A percentile compares a stretch with the other conserved stretches of the same genome.
Conservation (phyloP, 2,113 vertebrate species). For the Phycodurus eques region DNA sequence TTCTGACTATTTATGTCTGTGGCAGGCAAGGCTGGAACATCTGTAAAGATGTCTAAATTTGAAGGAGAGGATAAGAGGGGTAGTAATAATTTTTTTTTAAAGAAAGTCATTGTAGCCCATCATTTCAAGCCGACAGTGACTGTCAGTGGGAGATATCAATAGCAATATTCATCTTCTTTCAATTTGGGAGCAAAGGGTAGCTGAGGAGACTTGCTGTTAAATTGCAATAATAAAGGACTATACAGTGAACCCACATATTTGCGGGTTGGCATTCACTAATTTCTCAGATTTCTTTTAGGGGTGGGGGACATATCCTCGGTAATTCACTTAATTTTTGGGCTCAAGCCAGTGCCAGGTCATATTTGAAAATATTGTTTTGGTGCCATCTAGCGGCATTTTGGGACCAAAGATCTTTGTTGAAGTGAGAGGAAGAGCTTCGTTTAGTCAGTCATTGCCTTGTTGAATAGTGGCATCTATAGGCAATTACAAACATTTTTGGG, state of each 20-base stretch:
- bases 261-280: too few relatives aligned
- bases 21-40: background rate
- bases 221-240: background rate
- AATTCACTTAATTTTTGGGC: too few relatives aligned
- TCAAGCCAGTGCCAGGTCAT: too few relatives aligned
- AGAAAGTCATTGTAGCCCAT: background rate
- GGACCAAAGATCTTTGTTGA: too few relatives aligned
- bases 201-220: background rate
- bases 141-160: background rate
- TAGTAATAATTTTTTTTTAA: background rate
- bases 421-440: too few relatives aligned
- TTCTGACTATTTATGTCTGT: conserved; percentile 1
- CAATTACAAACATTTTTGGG: too few relatives aligned
- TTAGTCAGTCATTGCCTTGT: too few relatives aligned
- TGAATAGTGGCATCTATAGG: too few relatives aligned
- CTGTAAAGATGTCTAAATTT: background rate
- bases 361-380: too few relatives aligned
- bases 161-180: background rate
- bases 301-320: too few relatives aligned
- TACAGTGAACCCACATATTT: background rate
- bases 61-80: conserved; percentile 1
- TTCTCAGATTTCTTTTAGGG: too few relatives aligned
- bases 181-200: background rate
- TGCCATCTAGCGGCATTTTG: too few relatives aligned
- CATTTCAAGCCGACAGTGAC: background rate